A percentile compares a stretch with the other conserved stretches of the same genome.
These are phyloP conservation scores for Aphaenogaster floridana DNA, from an alignment of 1,140 invertebrate species.

Conservation along the genomic window DNA sequence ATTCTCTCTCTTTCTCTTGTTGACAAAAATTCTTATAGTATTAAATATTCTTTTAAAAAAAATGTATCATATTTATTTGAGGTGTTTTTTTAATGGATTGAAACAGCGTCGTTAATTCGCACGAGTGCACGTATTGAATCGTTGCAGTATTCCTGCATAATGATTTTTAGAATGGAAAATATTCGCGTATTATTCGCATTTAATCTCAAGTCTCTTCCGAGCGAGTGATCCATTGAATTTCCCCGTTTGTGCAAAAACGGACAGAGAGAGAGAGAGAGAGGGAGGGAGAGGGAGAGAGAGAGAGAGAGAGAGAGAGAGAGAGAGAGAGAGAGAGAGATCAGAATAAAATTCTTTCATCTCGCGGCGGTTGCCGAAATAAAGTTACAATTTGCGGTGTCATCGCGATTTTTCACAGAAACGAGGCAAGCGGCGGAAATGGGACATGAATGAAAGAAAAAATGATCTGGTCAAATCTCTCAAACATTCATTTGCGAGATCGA, in stretches of 20 bases:
- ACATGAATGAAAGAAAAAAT: neutral
- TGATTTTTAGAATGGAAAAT: neutral
- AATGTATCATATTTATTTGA: neutral
- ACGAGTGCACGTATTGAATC: neutral
- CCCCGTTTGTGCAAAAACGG: neutral
- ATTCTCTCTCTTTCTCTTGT: neutral
- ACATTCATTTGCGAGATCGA: constrained; percentile 29
- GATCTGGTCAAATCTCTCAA: neutral
- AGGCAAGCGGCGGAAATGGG: neutral
- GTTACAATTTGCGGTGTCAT: constrained; percentile 53
- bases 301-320: neutral
- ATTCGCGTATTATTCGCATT: neutral
- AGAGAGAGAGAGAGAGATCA: constrained; percentile 7
- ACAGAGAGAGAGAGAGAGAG: neutral
- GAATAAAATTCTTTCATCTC: constrained; percentile 24
- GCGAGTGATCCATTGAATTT: constrained; percentile 15
- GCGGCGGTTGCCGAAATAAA: constrained; percentile 31
- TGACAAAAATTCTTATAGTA: neutral
- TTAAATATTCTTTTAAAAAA: neutral
- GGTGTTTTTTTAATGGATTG: neutral
- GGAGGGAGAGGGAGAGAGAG: neutral
- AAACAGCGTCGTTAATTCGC: neutral
- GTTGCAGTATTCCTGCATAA: neutral
- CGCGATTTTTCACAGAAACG: constrained; percentile 63
- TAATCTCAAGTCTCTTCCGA: constrained; percentile 36